Conservation (phyloP, 2,113 vertebrate species). For the Lophotis ruficrista region DNA sequence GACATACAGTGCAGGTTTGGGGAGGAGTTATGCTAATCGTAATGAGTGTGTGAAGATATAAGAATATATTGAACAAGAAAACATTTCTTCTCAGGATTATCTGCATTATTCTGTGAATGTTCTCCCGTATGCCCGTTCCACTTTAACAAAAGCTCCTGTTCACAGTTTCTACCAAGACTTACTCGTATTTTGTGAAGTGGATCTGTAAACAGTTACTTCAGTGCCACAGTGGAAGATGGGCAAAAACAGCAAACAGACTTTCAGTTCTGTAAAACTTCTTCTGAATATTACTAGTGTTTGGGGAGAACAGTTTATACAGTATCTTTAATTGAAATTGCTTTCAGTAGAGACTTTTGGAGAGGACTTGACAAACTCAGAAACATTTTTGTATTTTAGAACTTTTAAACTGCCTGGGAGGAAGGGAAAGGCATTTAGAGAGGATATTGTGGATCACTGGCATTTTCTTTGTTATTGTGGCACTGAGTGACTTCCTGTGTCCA, state of each 20-base stretch:
- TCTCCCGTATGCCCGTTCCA: background rate
- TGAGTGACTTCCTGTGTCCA: background rate
- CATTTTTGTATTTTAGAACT: background rate
- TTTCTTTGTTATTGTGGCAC: background rate
- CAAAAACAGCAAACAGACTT: background rate
- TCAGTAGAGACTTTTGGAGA: background rate
- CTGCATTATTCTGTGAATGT: background rate
- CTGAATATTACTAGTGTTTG: background rate
- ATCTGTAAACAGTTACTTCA: background rate
- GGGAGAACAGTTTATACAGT: background rate
- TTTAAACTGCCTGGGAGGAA: too few relatives aligned
- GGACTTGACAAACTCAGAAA: background rate
- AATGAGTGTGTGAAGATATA: background rate
- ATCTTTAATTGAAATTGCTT: background rate
- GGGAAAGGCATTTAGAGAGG: background rate
- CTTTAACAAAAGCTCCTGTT: background rate
- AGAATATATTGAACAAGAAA: background rate
- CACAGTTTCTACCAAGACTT: background rate
- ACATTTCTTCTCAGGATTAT: background rate
- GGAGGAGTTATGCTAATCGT: background rate
- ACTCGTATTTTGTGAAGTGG: background rate
- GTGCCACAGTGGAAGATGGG: too few relatives aligned
- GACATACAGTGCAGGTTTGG: background rate
- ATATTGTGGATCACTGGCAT: background rate
- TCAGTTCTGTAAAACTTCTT: background rate